These are phyloP conservation scores for Ommatoiulus sabulosus DNA, from an alignment of 2,888 invertebrate genomes.

Conservation along the genomic window DNA sequence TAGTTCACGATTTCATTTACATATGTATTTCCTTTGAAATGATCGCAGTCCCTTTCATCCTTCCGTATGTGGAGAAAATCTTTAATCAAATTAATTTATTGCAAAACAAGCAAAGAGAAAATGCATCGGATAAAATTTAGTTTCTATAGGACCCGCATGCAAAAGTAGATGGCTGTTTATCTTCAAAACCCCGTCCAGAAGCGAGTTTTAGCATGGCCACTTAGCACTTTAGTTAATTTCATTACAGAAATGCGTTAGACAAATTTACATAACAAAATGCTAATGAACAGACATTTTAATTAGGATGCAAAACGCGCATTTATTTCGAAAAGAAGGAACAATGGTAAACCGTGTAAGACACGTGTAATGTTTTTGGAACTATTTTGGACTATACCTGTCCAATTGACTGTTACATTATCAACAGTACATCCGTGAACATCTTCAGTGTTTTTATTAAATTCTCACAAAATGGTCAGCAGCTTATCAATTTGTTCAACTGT, in stretches of 20 bases:
- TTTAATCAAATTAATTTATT: constrained; percentile 6
- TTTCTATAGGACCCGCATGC: background rate
- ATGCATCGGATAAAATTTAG: background rate
- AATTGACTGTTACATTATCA: too few species aligned
- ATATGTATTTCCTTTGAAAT: background rate
- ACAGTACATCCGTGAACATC: too few species aligned
- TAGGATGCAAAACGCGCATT: background rate
- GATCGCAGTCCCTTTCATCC: background rate
- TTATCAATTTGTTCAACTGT: too few species aligned
- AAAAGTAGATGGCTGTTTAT: constrained; percentile 10
- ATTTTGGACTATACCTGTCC: too few species aligned
- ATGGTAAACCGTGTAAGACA: too few species aligned
- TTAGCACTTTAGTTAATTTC: constrained; percentile 9
- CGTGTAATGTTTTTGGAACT: too few species aligned
- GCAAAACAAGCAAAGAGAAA: background rate
- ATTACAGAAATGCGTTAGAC: background rate
- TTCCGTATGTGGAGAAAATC: background rate
- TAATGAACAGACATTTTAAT: background rate
- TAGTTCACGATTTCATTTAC: background rate
- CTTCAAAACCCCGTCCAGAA: background rate
- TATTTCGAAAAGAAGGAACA: too few species aligned
- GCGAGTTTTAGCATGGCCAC: background rate
- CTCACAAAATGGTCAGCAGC: too few species aligned
- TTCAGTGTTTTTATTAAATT: too few species aligned
- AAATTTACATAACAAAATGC: background rate